phyloP scores from a whole-genome alignment of 2,888 invertebrate species.

The Agelastica alni region DNA sequence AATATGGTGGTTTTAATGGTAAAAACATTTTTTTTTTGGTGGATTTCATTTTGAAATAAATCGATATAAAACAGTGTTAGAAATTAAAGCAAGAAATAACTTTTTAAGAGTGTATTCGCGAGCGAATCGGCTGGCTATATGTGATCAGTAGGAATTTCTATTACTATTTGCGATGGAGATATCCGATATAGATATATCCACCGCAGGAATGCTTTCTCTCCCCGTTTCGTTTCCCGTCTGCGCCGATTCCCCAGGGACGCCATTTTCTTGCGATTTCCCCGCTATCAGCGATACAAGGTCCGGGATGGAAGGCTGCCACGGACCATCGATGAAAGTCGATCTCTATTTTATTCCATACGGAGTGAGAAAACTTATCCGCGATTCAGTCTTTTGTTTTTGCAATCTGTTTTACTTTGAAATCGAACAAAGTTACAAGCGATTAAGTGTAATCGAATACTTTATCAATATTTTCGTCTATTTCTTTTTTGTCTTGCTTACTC shows the following conservation, averaged over 20 bases:
- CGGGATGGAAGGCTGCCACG: constrained; percentile 50
- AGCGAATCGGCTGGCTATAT: constrained; percentile 37
- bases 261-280: constrained; percentile 42
- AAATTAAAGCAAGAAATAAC: neutral
- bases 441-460: too few relatives aligned
- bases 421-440: neutral
- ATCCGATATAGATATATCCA: constrained; percentile 45
- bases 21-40: too few relatives aligned
- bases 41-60: too few relatives aligned
- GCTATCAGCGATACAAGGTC: constrained; percentile 52
- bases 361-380: constrained; percentile 1
- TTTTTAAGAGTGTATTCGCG: constrained; percentile 1
- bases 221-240: constrained; percentile 35
- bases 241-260: constrained; percentile 40
- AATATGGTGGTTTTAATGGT: too few relatives aligned
- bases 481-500: too few relatives aligned
- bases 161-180: constrained; percentile 49
- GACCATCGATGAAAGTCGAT: constrained; percentile 42
- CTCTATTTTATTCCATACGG: constrained; percentile 21
- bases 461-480: too few relatives aligned
- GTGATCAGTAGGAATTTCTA: constrained; percentile 45
- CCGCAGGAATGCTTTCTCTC: constrained; percentile 50
- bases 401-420: neutral
- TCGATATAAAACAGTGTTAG: too few relatives aligned
- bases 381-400: too few relatives aligned